Evolutionary conservation across 2,113 vertebrate species (phyloP).

Genomic region (Ailurus styani): DNA sequence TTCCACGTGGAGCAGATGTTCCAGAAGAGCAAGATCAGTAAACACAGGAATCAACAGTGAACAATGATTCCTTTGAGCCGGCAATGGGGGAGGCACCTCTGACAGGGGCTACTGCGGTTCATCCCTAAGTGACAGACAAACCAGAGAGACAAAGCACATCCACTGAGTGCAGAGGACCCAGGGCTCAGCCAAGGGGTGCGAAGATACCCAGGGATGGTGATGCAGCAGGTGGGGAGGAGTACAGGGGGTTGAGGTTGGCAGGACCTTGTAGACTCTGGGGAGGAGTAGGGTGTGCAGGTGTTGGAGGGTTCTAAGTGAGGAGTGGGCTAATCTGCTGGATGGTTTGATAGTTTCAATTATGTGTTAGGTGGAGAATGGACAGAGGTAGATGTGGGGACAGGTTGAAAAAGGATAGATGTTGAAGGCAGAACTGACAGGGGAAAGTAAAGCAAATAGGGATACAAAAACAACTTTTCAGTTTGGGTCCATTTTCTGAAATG

Average conservation of each 20-base stretch:
- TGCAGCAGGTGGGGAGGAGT: not conserved
- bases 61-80: not conserved
- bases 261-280: too few relatives aligned
- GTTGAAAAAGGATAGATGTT: not conserved
- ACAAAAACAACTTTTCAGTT: not conserved
- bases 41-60: too few relatives aligned
- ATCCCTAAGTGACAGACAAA: not conserved
- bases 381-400: not conserved
- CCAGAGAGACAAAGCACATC: not conserved
- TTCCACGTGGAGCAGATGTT: not conserved
- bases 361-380: not conserved
- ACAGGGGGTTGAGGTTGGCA: not conserved
- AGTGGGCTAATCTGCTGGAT: not conserved
- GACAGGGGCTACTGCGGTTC: not conserved
- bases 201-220: not conserved
- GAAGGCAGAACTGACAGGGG: not conserved
- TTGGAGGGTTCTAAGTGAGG: not conserved
- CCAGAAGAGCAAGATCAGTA: not conserved
- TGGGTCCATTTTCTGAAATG: not conserved
- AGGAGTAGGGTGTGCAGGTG: not conserved
- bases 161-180: not conserved
- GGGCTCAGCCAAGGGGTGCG: not conserved
- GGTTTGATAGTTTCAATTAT: not conserved
- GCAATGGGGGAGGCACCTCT: too few relatives aligned
- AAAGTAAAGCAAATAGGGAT: not conserved